These are phyloP conservation scores for Agapornis roseicollis DNA, from an alignment of 2,113 vertebrate species.

Conservation along the genomic window DNA sequence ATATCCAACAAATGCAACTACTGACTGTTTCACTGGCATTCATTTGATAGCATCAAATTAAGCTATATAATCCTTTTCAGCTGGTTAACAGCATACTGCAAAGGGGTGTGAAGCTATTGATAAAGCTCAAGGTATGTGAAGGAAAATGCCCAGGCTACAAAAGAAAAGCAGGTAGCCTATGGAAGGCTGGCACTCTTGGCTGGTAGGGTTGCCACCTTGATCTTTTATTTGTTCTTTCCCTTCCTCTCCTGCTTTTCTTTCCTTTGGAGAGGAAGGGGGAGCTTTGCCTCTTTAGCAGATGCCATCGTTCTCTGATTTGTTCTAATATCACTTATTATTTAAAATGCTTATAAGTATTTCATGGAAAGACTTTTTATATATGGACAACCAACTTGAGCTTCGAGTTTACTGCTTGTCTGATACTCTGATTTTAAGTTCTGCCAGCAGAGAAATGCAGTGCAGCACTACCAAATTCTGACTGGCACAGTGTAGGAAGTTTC, in stretches of 20 bases:
- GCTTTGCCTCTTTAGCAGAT: neutral
- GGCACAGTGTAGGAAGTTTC: neutral
- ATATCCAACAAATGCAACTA: constrained; percentile 17
- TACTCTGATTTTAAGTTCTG: neutral
- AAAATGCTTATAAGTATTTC: neutral
- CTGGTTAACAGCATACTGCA: constrained; percentile 64
- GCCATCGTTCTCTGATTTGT: no score
- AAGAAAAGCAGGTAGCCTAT: neutral
- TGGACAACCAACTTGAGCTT: neutral
- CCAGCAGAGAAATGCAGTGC: neutral
- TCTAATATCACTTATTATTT: neutral
- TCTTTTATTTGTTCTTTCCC: neutral
- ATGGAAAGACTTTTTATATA: neutral
- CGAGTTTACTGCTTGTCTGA: neutral
- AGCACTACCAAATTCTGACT: neutral
- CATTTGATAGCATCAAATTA: constrained; percentile 45
- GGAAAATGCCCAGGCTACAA: neutral
- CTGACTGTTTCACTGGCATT: constrained; percentile 37
- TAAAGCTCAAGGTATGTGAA: constrained; percentile 40
- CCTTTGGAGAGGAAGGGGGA: neutral
- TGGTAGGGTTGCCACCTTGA: neutral
- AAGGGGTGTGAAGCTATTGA: constrained; percentile 28
- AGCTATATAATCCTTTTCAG: constrained; percentile 68
- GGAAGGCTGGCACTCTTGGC: neutral
- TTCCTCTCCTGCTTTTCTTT: rapidly evolving